Percentiles rank a stretch among this genome's conserved stretches.
phyloP scores from a whole-genome alignment of 92 coral and sea anemone species.

The Pocillopora grandis region DNA sequence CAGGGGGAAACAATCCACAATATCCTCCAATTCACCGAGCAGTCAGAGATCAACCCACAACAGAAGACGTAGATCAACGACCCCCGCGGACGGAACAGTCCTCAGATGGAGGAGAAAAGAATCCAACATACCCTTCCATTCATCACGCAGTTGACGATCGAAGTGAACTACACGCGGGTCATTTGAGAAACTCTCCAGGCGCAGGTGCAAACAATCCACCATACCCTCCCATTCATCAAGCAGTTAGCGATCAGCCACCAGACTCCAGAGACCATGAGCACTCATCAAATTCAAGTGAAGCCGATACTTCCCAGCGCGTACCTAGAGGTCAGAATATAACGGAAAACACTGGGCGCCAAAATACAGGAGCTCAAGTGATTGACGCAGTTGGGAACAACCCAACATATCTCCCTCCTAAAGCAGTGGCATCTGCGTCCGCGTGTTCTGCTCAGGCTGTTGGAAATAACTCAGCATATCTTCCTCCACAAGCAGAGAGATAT shows the following conservation, averaged over 20 bases:
- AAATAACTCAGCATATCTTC: too few species aligned
- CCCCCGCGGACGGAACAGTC: too few species aligned
- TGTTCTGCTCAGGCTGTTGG: not conserved
- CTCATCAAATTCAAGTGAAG: not conserved
- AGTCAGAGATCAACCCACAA: not conserved
- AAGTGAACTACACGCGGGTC: too few species aligned
- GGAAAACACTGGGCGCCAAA: not conserved
- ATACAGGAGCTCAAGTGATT: not conserved
- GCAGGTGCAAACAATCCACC: not conserved
- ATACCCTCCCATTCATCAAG: conserved; percentile 1
- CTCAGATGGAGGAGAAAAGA: too few species aligned
- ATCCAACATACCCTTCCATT: too few species aligned
- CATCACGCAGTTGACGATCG: too few species aligned
- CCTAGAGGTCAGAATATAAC: not conserved
- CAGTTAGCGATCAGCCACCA: not conserved
- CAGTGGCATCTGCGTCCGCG: not conserved
- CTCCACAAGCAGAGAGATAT: too few species aligned
- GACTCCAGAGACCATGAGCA: not conserved
- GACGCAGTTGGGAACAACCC: not conserved
- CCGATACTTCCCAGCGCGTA: not conserved
- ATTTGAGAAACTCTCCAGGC: not conserved
- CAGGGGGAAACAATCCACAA: not conserved
- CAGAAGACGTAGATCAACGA: too few species aligned
- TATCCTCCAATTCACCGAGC: conserved; percentile 2
- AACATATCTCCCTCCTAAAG: not conserved